These are phyloP conservation scores for Varecia variegata DNA, from an alignment of 2,797 vertebrate species.

Conservation along the genomic window DNA sequence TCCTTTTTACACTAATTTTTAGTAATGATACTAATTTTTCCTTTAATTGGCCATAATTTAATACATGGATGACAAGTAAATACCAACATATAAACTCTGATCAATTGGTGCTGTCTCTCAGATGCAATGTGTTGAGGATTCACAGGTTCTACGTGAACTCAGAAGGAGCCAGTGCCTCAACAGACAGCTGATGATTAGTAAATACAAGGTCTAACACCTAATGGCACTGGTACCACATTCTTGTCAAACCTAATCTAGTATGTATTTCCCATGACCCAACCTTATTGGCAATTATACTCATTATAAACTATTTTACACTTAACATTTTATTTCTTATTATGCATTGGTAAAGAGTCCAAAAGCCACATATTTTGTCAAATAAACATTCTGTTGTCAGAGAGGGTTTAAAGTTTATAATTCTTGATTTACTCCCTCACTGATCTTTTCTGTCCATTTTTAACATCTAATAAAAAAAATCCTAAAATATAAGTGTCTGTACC, in stretches of 20 bases:
- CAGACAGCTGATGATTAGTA: not conserved
- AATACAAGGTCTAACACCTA: not conserved
- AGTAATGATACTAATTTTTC: not conserved
- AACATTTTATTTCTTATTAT: not conserved
- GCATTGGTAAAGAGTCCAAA: conserved; percentile 30
- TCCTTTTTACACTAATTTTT: not conserved
- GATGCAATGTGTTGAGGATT: not conserved
- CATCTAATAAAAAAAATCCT: not conserved
- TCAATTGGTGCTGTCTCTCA: not conserved
- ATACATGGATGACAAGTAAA: not conserved
- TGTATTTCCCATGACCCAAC: not conserved
- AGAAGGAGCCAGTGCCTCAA: not conserved
- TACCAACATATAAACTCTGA: not conserved
- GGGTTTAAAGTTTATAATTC: conserved; percentile 7
- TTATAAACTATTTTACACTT: not conserved
- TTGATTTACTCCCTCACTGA: not conserved
- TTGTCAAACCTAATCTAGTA: not conserved
- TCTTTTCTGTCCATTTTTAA: conserved; percentile 52
- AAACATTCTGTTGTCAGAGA: conserved; percentile 21
- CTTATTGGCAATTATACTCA: not conserved
- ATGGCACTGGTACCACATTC: not conserved
- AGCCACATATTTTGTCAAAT: not conserved
- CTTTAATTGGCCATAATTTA: conserved; percentile 6
- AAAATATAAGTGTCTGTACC: not conserved
- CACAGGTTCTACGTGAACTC: not conserved